Evolutionary conservation across 2,888 invertebrate genomes (phyloP).

Genomic region (Philhelius pedissequus): DNA sequence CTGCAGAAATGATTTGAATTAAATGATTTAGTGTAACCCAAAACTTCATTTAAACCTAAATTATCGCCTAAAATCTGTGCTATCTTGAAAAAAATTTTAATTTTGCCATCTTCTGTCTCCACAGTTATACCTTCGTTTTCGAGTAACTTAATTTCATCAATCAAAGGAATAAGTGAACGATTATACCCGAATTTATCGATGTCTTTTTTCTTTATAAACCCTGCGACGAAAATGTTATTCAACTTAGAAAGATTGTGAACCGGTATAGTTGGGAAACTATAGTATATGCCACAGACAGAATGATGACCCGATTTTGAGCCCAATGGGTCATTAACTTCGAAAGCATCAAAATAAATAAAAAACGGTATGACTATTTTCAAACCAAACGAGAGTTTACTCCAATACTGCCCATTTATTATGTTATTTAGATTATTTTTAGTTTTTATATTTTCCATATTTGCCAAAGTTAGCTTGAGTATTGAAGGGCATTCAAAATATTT

Average conservation of each 20-base stretch:
- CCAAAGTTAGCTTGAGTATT: too few species aligned
- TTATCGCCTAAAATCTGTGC: not conserved
- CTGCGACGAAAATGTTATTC: not conserved
- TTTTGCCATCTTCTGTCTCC: not conserved
- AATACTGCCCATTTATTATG: too few species aligned
- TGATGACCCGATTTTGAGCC: not conserved
- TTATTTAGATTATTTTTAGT: too few species aligned
- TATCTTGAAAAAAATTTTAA: not conserved
- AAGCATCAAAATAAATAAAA: not conserved
- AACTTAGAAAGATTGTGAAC: not conserved
- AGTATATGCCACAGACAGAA: not conserved
- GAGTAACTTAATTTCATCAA: not conserved
- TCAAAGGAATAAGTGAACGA: not conserved
- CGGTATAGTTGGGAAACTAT: not conserved
- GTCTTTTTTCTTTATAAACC: slow-evolving; percentile 2
- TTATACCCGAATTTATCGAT: not conserved
- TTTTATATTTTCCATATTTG: too few species aligned
- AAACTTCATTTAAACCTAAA: not conserved
- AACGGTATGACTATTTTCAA: not conserved
- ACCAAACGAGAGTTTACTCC: too few species aligned
- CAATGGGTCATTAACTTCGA: not conserved
- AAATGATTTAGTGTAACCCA: not conserved
- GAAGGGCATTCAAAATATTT: too few species aligned
- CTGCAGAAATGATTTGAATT: not conserved
- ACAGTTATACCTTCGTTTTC: not conserved